phyloP scores from a whole-genome alignment of 2,113 vertebrate species.

The Cynoglossus semilaevis region DNA sequence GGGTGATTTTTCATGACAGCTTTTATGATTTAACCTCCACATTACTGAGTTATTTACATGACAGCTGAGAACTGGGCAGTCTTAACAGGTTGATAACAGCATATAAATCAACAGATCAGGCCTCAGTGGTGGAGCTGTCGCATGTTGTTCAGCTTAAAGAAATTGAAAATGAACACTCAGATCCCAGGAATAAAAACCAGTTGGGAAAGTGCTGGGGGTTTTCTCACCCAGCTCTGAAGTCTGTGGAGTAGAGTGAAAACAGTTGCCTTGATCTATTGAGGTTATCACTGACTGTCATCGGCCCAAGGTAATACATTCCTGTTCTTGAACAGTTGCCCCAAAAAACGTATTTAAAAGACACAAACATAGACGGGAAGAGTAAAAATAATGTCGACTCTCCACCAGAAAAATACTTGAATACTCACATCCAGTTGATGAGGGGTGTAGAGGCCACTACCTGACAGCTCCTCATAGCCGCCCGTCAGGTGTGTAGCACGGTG shows the following conservation, averaged over 20 bases:
- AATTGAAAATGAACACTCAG: not conserved
- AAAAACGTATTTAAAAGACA: not conserved
- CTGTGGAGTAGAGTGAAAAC: not conserved
- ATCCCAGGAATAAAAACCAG: not conserved
- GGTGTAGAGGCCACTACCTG: constrained; percentile 75
- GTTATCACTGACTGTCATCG: not conserved
- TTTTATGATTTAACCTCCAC: not conserved
- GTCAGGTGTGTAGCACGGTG: constrained; percentile 84
- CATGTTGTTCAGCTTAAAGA: not conserved
- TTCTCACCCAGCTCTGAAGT: too few relatives aligned
- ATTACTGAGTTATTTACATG: not conserved
- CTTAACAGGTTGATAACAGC: not conserved
- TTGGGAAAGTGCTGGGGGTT: not conserved
- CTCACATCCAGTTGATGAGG: constrained; percentile 78
- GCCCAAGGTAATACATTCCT: not conserved
- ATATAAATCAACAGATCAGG: not conserved
- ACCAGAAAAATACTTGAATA: not conserved
- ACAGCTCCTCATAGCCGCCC: constrained; percentile 82
- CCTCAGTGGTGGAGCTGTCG: not conserved
- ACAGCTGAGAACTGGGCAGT: not conserved
- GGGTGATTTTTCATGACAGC: not conserved
- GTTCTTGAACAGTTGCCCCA: not conserved
- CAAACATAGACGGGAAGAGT: too few relatives aligned
- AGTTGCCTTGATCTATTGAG: not conserved
- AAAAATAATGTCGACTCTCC: too few relatives aligned